Evolutionary conservation across 2,888 invertebrate genomes (phyloP), one percentile per base, ranked within the genome.

Genomic region (Galerucella pusilla): DNA sequence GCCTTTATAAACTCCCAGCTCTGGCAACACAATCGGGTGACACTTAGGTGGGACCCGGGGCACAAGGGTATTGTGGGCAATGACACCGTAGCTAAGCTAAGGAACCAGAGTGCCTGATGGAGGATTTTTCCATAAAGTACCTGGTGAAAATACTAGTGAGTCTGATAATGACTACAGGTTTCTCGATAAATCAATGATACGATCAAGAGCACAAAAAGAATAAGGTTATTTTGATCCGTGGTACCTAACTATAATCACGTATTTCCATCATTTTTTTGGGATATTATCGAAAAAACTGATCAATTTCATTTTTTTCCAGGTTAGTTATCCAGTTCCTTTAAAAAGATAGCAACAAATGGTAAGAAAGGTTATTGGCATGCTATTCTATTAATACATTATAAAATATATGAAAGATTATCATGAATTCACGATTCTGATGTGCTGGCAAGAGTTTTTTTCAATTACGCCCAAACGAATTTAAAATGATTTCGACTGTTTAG

Each of bases 281-380:
- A 49, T 49, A 12, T 49, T 49, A 14, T 2, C 35, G 35, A 1
- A 42, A 42, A 42, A 42, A 42, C 35, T 42, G 7, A 42, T 42
- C 7, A 0, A 45, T 57, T 63, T 59, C 25, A 20, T 25, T 72
- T 75, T 77, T 75, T 77, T 77, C 12, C 73, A 77, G 77, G 77
- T 77, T 77, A 77, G 75, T 75, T 77, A 68, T 63, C 74, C 77
- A 73, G 77, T 67, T 77, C 68, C 73, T 69, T 71, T 77, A 75
- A 71, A 54, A 72, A 71, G 42, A 71, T 75, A 75, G 64, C 75
- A 75, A 63, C 77, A 75, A 77, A 77, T 77, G 77, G 77, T 77
- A 77, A 77, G 77, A 69, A 28, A 66, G 70, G 71, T 73, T 52
- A 73, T 54, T 63, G 71, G 10, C 65, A 54, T 60, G 57, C 3